These are phyloP conservation scores for Pao palembangensis DNA, from an alignment of 2,113 vertebrate genomes.

Conservation along the genomic window DNA sequence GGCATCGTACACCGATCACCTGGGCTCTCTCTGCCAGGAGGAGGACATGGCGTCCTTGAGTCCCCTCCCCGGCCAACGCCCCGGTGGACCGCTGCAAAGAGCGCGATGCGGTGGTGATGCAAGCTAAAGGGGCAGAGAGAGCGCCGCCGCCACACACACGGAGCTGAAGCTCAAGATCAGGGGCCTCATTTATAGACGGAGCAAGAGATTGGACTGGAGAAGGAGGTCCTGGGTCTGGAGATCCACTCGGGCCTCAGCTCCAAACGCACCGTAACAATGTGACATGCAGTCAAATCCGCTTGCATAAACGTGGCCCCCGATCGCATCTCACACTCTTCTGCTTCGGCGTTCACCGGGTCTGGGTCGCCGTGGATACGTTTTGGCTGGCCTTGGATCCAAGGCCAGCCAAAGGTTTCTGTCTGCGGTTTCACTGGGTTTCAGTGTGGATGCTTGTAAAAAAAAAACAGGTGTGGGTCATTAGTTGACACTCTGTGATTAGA, in stretches of 20 bases:
- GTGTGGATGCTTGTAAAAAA: slow-evolving; percentile 35
- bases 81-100: slow-evolving; percentile 55
- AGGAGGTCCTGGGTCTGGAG: background rate
- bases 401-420: slow-evolving; percentile 54
- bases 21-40: slow-evolving; percentile 39
- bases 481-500: slow-evolving; percentile 66
- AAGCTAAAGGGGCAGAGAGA: slow-evolving; percentile 70
- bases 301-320: slow-evolving; percentile 56
- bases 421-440: slow-evolving; percentile 45
- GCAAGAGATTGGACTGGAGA: slow-evolving; percentile 46
- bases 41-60: slow-evolving; percentile 48
- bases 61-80: background rate
- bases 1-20: slow-evolving; percentile 44
- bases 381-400: slow-evolving; percentile 55
- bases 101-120: slow-evolving; percentile 86
- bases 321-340: slow-evolving; percentile 39
- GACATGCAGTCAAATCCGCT: slow-evolving; percentile 34
- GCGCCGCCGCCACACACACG: slow-evolving; percentile 32
- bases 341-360: slow-evolving; percentile 43
- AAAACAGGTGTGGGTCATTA: slow-evolving; percentile 43
- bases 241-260: background rate
- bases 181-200: slow-evolving; percentile 42
- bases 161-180: slow-evolving; percentile 38
- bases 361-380: slow-evolving; percentile 49
- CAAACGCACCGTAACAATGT: background rate